Evolutionary conservation across 2,797 vertebrate genomes (phyloP), one percentile per base, ranked within the genome.

Genomic region (Taeniopygia guttata): DNA sequence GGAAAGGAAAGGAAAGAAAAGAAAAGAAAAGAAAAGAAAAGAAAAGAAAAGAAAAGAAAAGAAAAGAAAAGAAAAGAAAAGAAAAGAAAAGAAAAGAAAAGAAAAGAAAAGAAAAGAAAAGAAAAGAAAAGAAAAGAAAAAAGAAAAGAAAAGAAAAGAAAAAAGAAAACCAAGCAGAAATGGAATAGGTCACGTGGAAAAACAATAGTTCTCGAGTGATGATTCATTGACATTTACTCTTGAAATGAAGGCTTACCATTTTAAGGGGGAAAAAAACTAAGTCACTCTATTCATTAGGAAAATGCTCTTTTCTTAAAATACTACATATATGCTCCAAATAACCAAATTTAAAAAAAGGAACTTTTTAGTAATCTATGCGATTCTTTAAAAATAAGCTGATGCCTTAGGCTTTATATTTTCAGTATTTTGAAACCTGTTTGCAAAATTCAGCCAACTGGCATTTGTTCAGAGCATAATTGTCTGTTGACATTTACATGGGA

Each of bases 391-490:
- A 90, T 56, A 58, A 5, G 14, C 26, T 84, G 16, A 43, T 54
- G 46, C 46, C 36, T 75, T 79, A 59, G 54, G 42, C 45, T 59
- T 49, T 34, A 60, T 73, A 52, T 25, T 84, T 94, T 55, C 25
- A 70, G n/a, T 90, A 30, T 91, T 95, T 91, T 67, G 89, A 96
- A 94, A 73, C 38, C 81, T 87, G 27, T 74, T 94, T 86, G 20
- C 63, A 92, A 94, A 85, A 89, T 27, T 46, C 40, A 81, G 25
- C 68, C 69, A 78, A 38, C 49, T 66, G 77, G 10, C 52, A 73
- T 92, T 81, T 94, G 30, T 51, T 92, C 70, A 59, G 27, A 85
- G 15, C 34, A 54, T 59, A 95, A 87, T 93, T 76, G 30, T 74
- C 78, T 94, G 27, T 67, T 52, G 30, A 45, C 45, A 70, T 94